Evolutionary conservation across 2,113 vertebrate genomes (phyloP).

Genomic region (Callaeas wilsoni): DNA sequence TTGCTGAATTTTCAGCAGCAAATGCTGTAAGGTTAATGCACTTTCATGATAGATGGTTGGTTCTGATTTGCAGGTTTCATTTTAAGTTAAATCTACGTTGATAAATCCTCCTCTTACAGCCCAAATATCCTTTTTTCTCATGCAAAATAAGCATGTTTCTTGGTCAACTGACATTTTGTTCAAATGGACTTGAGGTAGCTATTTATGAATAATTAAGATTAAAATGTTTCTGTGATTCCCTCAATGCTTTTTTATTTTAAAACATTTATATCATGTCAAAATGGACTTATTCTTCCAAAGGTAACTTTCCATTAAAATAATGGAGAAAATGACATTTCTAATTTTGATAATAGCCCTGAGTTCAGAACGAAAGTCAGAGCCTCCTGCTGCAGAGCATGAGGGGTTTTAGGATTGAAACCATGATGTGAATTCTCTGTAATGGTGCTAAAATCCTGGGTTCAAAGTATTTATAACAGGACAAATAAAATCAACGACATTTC

Average conservation of each 20-base stretch:
- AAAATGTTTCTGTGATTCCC: conserved; percentile 83
- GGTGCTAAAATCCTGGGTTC: background rate
- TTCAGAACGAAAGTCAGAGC: background rate
- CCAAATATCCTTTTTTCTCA: conserved; percentile 34
- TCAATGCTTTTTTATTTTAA: conserved; percentile 77
- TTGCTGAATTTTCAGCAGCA: conserved; percentile 45
- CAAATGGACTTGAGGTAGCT: conserved; percentile 74
- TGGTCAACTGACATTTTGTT: conserved; percentile 81
- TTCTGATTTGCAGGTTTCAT: conserved; percentile 67
- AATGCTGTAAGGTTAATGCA: conserved; percentile 28
- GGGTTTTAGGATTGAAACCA: background rate
- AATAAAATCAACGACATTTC: conserved; percentile 29
- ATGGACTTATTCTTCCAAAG: conserved; percentile 76
- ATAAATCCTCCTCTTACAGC: conserved; percentile 50
- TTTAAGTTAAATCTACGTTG: conserved; percentile 68
- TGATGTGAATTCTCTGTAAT: background rate
- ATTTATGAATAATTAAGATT: conserved; percentile 86
- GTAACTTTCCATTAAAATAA: conserved; percentile 82
- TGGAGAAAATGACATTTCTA: conserved; percentile 58
- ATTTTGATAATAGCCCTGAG: conserved; percentile 53
- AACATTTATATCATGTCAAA: conserved; percentile 83
- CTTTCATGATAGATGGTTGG: conserved; percentile 47
- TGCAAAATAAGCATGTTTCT: conserved; percentile 74
- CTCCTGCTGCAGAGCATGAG: background rate
- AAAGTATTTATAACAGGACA: conserved; percentile 43